Conservation (phyloP, 2,888 invertebrate genomes). For the Ptychoptera albimana region DNA sequence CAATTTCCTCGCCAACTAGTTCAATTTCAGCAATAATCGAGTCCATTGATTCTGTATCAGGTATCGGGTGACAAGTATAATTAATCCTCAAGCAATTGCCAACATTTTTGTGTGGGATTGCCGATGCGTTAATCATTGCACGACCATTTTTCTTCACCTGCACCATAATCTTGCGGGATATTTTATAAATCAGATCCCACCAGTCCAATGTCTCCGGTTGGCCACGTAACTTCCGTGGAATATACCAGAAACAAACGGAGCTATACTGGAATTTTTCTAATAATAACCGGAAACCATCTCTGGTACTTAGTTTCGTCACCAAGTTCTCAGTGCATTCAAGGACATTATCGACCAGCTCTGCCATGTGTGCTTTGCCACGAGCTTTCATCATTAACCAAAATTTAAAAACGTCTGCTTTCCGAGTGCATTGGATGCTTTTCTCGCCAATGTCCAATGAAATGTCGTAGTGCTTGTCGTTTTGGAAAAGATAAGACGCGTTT, state of each 20-base stretch:
- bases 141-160: constrained; percentile 42
- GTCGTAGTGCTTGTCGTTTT: constrained; percentile 73
- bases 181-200: constrained; percentile 33
- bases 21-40: constrained; percentile 47
- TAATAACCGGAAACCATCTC: constrained; percentile 46
- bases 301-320: constrained; percentile 31
- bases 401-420: constrained; percentile 85
- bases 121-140: constrained; percentile 64
- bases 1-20: constrained; percentile 33
- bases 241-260: constrained; percentile 85
- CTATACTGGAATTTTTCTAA: constrained; percentile 50
- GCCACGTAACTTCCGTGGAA: constrained; percentile 37
- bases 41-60: constrained; percentile 41
- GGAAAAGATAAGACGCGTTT: constrained; percentile 61
- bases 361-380: constrained; percentile 46
- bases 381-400: constrained; percentile 88
- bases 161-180: constrained; percentile 13
- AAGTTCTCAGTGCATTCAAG: constrained; percentile 46
- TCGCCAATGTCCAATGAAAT: constrained; percentile 65
- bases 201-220: constrained; percentile 31
- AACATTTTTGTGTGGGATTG: constrained; percentile 39
- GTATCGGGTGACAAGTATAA: constrained; percentile 51
- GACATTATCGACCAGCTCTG: constrained; percentile 43
- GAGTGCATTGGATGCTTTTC: constrained; percentile 82
- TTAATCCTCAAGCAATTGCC: constrained; percentile 67